Evolutionary conservation across 2,888 invertebrate species (phyloP).

Genomic region (Chrysodeixis includens): DNA sequence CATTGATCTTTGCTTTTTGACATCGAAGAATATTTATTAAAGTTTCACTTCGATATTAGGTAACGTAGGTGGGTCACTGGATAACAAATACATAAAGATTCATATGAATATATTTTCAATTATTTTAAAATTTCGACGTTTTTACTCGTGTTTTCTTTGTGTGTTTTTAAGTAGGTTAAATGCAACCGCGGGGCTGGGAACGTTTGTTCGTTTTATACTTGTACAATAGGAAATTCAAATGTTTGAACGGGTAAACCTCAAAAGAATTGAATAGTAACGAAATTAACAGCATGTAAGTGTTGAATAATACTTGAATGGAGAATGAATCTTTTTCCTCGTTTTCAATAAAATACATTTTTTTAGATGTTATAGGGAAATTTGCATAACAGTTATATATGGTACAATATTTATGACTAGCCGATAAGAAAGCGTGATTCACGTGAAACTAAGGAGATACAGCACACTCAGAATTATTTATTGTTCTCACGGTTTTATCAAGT

Average conservation of each 20-base stretch:
- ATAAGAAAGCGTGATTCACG: slow-evolving; percentile 71
- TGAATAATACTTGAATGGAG: slow-evolving; percentile 54
- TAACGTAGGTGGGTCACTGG: slow-evolving; percentile 39
- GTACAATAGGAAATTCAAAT: slow-evolving; percentile 46
- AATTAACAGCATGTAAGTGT: slow-evolving; percentile 44
- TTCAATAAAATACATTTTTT: slow-evolving; percentile 67
- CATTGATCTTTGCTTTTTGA: slow-evolving; percentile 62
- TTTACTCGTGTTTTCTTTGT: slow-evolving; percentile 45
- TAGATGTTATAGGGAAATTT: slow-evolving; percentile 67
- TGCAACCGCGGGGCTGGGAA: slow-evolving; percentile 5
- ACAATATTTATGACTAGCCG: slow-evolving; percentile 65
- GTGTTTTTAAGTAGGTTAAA: slow-evolving; percentile 32
- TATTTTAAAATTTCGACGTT: slow-evolving; percentile 39
- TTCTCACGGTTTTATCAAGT: slow-evolving; percentile 42
- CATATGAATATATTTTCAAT: slow-evolving; percentile 50
- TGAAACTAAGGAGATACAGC: slow-evolving; percentile 60
- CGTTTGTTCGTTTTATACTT: slow-evolving; percentile 30
- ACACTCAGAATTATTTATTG: slow-evolving; percentile 65
- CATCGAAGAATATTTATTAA: slow-evolving; percentile 58
- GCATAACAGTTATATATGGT: slow-evolving; percentile 67
- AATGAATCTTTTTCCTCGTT: slow-evolving; percentile 58
- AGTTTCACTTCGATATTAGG: slow-evolving; percentile 48
- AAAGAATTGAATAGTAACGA: slow-evolving; percentile 39
- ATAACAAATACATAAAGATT: slow-evolving; percentile 18
- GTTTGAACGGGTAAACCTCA: slow-evolving; percentile 20